Base-by-base conservation (phyloP, 2,113 vertebrate species). In the Petromus typicus region DNA sequence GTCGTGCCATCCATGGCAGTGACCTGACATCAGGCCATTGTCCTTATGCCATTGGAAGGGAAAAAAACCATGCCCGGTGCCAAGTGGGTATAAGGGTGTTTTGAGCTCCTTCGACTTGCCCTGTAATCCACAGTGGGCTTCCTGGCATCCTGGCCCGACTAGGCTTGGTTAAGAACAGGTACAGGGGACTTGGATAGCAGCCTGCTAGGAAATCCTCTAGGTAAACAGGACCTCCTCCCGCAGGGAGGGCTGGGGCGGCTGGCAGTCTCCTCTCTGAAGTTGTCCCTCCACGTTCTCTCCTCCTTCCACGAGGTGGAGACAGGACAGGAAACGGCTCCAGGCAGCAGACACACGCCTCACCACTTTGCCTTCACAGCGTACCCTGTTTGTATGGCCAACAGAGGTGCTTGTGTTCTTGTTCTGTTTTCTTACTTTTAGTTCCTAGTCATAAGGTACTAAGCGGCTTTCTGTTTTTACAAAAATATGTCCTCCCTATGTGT, bases 1-100 rank as follows among this genome's bases (percentile, higher is more conserved):
- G 11, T 5, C 22, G 43, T 1, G 0, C 32, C 6, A 1, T 17
- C 34, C 32, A 11, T 11, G 8, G 9, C 51, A 1, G 45, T 18
- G 30, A 22, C 30, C 7, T 25, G 37, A 73, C 78, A 1, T 51
- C 0, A 0, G 30, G 59, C 48, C 64, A 11, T 59, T 30, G 9
- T 22, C 25, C 22, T 23, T 45, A 17, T 67, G 37, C 75, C 75
- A 90, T 45, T 30, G 43, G 51, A 23, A 54, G 32, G 10, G 34
- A 61, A 34, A 32, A n/a, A 51, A 17, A 1, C 40, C 2, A 1
- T 61, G n/a, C 37, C 54, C 64, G 22, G n/a, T 48, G 73, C 43
- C 67, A 71, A 71, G 67, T 40, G 18, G 7, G 20, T 40, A 20
- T 18, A 71, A 23, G 22, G 7, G 34, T 43, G 2, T 11, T 5